Evolutionary conservation across 2,797 vertebrate genomes (phyloP).

Genomic region (Sardinella longiceps): DNA sequence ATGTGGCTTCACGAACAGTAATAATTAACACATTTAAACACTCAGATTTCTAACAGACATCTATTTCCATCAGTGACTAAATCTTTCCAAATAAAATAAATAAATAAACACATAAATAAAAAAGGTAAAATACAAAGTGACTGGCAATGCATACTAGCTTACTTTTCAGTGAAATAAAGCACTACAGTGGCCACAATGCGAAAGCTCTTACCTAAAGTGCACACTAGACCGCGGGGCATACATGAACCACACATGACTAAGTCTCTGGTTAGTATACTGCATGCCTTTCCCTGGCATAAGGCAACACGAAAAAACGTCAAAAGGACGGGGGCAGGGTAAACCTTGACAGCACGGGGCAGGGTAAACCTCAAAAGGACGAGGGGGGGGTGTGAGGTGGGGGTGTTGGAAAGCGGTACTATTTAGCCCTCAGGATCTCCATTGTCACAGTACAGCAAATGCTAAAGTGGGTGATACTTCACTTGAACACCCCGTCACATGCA

Average conservation of each 20-base stretch:
- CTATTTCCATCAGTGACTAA: background rate
- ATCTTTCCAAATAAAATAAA: background rate
- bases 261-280: constrained; percentile 26
- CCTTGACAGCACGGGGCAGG: background rate
- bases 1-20: background rate
- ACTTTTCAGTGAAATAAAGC: background rate
- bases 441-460: background rate
- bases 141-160: constrained; percentile 3
- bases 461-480: background rate
- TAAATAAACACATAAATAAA: background rate
- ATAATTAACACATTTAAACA: background rate
- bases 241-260: constrained; percentile 9
- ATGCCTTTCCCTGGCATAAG: constrained; percentile 15
- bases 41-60: background rate
- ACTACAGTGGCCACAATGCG: constrained; percentile 7
- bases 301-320: constrained; percentile 15
- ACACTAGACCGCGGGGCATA: background rate
- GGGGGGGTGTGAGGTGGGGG: background rate
- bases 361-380: background rate
- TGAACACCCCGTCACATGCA: background rate
- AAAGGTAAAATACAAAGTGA: constrained; percentile 6
- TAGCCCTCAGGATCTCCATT: constrained; percentile 7
- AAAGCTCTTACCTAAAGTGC: constrained; percentile 40
- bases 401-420: background rate
- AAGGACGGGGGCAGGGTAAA: background rate